Base-by-base conservation (phyloP, 2,888 invertebrate species). In the Chrysodeixis includens region DNA sequence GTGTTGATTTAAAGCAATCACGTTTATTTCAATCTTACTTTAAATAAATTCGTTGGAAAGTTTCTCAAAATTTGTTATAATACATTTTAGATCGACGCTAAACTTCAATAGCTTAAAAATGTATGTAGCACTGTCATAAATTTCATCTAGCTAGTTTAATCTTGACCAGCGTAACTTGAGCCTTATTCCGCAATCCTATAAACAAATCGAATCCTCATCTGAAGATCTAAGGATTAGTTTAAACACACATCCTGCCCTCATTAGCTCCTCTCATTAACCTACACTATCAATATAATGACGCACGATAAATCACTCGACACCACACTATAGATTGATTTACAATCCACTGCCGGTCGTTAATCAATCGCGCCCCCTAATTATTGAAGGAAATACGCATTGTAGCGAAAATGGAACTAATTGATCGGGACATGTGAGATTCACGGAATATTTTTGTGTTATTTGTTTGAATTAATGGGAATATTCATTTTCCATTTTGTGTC, bases 261-360 rank as follows among this genome's bases (percentile, higher is more conserved):
- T 86, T 86, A 86, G 78, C 56, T 49, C 49, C 68, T 66, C 80
- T 86, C 86, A 86, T 86, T 84, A 86, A 76, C 82, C 79, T 74
- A 69, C 74, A 62, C 80, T 76, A 83, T 83, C 83, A 77, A 82
- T 80, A 82, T 78, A 79, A 79, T 70, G 78, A 77, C 76, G 74
- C 69, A 55, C 69, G 70, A 82, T 87, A 86, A 85, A 87, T 88
- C 86, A 80, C 71, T 87, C 83, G 79, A 66, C 86, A 74, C 74
- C 75, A 75, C 67, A 69, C 82, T 79, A 81, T 88, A 81, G 80
- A 85, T 83, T 88, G 89, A 90, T 91, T 90, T 89, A 89, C 83
- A 80, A 82, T 83, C 84, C 86, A 86, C 68, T 83, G 86, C 76
- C 72, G 83, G 74, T 78, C 83, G 85, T 92, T 88, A 90, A 91